phyloP scores from a whole-genome alignment of 2,888 invertebrate genomes.

The Crioceris asparagi region DNA sequence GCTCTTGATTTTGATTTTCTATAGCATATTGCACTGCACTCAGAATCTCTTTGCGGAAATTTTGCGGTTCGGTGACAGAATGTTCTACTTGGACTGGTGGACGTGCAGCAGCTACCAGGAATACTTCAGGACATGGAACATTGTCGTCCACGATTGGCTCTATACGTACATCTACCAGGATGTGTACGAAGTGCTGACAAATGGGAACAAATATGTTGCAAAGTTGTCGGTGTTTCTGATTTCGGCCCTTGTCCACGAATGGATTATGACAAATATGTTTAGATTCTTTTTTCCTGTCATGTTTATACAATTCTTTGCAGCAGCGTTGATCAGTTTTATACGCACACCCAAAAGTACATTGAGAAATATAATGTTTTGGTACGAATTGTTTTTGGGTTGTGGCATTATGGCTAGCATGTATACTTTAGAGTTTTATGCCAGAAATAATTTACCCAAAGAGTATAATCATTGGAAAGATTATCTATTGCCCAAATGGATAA shows the following conservation, averaged over 20 bases:
- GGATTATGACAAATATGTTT: constrained; percentile 66
- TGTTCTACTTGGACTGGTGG: constrained; percentile 93
- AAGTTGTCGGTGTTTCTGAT: constrained; percentile 60
- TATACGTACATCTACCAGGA: constrained; percentile 83
- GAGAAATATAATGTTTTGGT: constrained; percentile 81
- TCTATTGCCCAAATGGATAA: constrained; percentile 23
- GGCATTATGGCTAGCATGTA: constrained; percentile 68
- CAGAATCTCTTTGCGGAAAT: constrained; percentile 86
- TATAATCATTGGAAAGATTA: constrained; percentile 15
- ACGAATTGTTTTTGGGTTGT: constrained; percentile 64
- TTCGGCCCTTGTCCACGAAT: constrained; percentile 83
- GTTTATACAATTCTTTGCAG: constrained; percentile 64
- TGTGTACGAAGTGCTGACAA: constrained; percentile 36
- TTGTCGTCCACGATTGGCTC: constrained; percentile 90
- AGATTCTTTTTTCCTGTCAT: constrained; percentile 84
- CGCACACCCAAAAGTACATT: constrained; percentile 35
- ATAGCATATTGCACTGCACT: constrained; percentile 83
- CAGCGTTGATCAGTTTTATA: constrained; percentile 47
- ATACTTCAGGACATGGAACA: constrained; percentile 92
- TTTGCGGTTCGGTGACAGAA: constrained; percentile 74
- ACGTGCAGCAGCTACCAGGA: constrained; percentile 68
- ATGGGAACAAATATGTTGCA: constrained; percentile 41
- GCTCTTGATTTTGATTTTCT: constrained; percentile 49
- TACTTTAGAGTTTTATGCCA: constrained; percentile 77
- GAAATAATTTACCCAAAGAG: constrained; percentile 54